A percentile compares a stretch with the other conserved stretches of the same genome.
Evolutionary conservation across 92 coral and sea anemone genomes (phyloP).

Genomic region (Phymanthus crucifer): DNA sequence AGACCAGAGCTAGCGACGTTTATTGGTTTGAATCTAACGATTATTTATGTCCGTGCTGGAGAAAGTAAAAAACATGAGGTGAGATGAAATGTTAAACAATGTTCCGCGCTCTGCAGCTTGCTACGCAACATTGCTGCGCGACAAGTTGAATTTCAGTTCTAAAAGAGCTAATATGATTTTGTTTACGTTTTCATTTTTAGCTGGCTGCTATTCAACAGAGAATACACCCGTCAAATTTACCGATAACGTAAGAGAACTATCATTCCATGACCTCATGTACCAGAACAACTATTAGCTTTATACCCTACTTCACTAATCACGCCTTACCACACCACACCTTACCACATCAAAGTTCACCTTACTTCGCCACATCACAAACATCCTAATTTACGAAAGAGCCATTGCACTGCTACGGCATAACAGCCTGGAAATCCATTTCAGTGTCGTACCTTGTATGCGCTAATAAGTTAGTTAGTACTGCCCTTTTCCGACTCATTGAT

Average conservation of each 20-base stretch:
- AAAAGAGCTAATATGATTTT: not conserved
- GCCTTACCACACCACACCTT: no score
- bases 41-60: conserved; percentile 87
- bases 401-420: no score
- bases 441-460: no score
- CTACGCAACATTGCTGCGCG: no score
- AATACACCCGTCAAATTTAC: conserved; percentile 31
- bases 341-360: no score
- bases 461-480: no score
- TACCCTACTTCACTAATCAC: not conserved
- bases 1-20: conserved; percentile 82
- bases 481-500: no score
- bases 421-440: no score
- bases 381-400: no score
- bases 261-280: not conserved
- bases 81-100: conserved; percentile 3
- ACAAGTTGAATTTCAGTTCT: not conserved
- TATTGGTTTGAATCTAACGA: conserved; percentile 83
- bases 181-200: not conserved
- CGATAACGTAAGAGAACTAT: conserved; percentile 24
- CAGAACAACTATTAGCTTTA: no score
- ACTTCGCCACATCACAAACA: no score
- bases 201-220: conserved; percentile 11
- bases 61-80: conserved; percentile 67
- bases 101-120: no score